phyloP scores from a whole-genome alignment of 1,140 invertebrate species.

The Pectinophora gossypiella region DNA sequence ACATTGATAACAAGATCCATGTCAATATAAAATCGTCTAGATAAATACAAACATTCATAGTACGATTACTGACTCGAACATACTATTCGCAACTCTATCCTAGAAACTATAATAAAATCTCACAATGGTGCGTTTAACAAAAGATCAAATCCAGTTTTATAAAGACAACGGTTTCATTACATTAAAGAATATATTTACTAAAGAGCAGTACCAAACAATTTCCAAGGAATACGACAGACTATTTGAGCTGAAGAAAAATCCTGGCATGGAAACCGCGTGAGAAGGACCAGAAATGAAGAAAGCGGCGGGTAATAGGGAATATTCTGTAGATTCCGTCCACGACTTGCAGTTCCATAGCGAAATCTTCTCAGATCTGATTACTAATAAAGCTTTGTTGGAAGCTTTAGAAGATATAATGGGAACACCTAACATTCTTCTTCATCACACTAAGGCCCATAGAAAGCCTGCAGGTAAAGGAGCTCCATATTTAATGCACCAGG shows the following conservation, averaged over 20 bases:
- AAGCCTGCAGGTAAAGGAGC: constrained; percentile 76
- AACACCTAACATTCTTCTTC: constrained; percentile 73
- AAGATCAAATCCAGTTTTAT: not conserved
- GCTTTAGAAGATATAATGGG: constrained; percentile 74
- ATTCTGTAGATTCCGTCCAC: constrained; percentile 6
- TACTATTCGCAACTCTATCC: too few species aligned
- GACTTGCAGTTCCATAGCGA: constrained; percentile 75
- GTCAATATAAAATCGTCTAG: too few species aligned
- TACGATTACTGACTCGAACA: too few species aligned
- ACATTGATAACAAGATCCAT: not conserved
- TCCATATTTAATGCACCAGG: constrained; percentile 76
- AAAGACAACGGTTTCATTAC: constrained; percentile 1
- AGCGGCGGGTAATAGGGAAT: not conserved
- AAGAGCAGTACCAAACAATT: not conserved
- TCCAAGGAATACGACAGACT: not conserved
- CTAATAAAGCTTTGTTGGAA: constrained; percentile 69
- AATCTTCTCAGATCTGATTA: constrained; percentile 68
- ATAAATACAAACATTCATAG: too few species aligned
- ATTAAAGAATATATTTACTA: not conserved
- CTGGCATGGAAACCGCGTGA: not conserved
- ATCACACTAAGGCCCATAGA: constrained; percentile 77
- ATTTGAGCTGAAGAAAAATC: not conserved
- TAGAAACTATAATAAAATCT: too few species aligned
- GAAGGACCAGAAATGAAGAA: not conserved
- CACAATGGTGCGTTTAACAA: not conserved